phyloP scores from a whole-genome alignment of 2,888 invertebrate genomes.

The Plutella xylostella region DNA sequence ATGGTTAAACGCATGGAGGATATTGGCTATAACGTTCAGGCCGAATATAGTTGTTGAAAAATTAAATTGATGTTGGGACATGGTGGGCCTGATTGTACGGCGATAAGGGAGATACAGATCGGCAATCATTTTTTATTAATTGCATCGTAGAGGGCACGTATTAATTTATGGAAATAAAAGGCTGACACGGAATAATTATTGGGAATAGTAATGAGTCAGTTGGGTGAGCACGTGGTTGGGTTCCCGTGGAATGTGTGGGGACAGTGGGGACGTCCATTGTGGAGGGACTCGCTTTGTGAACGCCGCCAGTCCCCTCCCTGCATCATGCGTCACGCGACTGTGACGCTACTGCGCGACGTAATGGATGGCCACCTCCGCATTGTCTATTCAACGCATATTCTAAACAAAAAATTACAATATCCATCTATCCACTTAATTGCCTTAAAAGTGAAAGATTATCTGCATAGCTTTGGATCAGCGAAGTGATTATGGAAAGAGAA shows the following conservation, averaged over 20 bases:
- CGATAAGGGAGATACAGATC: conserved; percentile 2
- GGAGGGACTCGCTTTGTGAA: conserved; percentile 6
- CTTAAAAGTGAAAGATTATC: too few species aligned
- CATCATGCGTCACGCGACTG: conserved; percentile 14
- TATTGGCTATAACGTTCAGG: conserved; percentile 1
- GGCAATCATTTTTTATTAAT: background rate
- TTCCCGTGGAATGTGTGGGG: conserved; percentile 19
- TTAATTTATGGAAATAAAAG: background rate
- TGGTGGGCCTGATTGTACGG: background rate
- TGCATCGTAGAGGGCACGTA: background rate
- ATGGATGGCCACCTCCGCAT: too few species aligned
- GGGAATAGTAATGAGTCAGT: conserved; percentile 26
- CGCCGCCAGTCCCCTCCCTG: conserved; percentile 11
- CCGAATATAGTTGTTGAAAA: conserved; percentile 3
- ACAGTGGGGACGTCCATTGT: conserved; percentile 21
- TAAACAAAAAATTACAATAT: too few species aligned
- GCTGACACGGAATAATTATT: too few species aligned
- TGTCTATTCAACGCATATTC: too few species aligned
- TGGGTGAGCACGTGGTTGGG: conserved; percentile 23
- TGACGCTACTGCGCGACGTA: conserved; percentile 4
- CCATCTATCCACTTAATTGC: too few species aligned
- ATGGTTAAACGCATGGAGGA: conserved; percentile 9
- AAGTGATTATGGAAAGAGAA: too few species aligned
- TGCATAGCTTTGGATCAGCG: too few species aligned
- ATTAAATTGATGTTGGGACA: background rate